phyloP scores from a whole-genome alignment of 2,797 vertebrate genomes.

The Coluber constrictor region DNA sequence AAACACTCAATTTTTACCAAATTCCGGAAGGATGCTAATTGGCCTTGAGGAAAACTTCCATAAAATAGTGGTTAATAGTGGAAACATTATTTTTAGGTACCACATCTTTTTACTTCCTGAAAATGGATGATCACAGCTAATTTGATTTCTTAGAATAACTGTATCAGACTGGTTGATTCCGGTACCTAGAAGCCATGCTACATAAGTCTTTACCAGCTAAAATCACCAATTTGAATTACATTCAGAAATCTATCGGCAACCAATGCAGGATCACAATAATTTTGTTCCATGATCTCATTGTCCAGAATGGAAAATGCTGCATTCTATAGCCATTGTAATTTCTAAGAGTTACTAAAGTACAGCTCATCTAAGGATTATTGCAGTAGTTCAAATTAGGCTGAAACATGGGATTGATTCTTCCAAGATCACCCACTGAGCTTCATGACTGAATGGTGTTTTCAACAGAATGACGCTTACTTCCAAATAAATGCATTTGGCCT shows the following conservation, averaged over 20 bases:
- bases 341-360: not conserved
- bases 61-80: not conserved
- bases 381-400: not conserved
- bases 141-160: not conserved
- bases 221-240: not conserved
- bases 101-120: not conserved
- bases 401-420: not conserved
- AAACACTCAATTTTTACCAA: not conserved
- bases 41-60: not conserved
- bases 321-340: not conserved
- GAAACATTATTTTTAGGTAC: not conserved
- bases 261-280: not conserved
- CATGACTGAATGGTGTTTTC: not conserved
- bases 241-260: not conserved
- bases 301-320: not conserved
- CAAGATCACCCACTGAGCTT: not conserved
- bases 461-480: not conserved
- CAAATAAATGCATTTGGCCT: not conserved
- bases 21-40: not conserved
- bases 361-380: not conserved
- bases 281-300: not conserved
- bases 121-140: not conserved
- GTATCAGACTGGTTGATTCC: not conserved
- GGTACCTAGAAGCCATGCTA: not conserved
- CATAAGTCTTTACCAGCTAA: not conserved